Percentiles rank a stretch among this genome's conserved stretches.
These are phyloP conservation scores for Hermodice carunculata DNA, from an alignment of 2,888 invertebrate species.

Conservation along the genomic window DNA sequence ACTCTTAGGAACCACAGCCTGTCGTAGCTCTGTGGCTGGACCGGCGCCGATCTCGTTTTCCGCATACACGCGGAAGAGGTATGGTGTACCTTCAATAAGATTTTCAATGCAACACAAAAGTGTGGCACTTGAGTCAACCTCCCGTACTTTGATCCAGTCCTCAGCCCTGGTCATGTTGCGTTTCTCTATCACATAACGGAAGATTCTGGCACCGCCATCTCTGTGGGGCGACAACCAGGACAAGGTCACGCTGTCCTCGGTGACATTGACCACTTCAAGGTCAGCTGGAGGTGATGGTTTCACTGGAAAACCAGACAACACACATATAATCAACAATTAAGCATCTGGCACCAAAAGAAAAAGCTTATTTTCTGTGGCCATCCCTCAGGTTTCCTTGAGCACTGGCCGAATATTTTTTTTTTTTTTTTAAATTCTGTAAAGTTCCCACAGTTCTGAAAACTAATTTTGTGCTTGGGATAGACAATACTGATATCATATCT, in stretches of 20 bases:
- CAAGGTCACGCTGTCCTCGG: conserved; percentile 62
- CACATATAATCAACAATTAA: no score
- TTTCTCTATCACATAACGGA: conserved; percentile 66
- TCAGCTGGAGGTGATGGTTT: conserved; percentile 35
- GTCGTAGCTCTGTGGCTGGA: conserved; percentile 47
- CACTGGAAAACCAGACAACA: not conserved
- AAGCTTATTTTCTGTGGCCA: no score
- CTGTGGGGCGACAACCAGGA: conserved; percentile 65
- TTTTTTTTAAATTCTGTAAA: no score
- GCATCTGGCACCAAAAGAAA: no score
- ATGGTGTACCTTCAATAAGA: conserved; percentile 39
- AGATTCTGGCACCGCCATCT: conserved; percentile 67
- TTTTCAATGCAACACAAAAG: conserved; percentile 36
- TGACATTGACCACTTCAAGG: conserved; percentile 54
- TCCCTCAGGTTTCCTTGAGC: no score
- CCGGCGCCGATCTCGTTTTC: conserved; percentile 44
- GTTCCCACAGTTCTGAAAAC: no score
- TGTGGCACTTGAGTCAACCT: conserved; percentile 37
- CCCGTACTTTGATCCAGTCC: conserved; percentile 64
- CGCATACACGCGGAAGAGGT: conserved; percentile 45
- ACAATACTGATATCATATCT: no score
- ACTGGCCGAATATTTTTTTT: no score
- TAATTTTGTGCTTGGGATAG: no score
- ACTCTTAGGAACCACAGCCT: conserved; percentile 55
- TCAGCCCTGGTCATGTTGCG: conserved; percentile 73